phyloP scores from a whole-genome alignment of 2,113 vertebrate genomes.

The Prolemur simus region DNA sequence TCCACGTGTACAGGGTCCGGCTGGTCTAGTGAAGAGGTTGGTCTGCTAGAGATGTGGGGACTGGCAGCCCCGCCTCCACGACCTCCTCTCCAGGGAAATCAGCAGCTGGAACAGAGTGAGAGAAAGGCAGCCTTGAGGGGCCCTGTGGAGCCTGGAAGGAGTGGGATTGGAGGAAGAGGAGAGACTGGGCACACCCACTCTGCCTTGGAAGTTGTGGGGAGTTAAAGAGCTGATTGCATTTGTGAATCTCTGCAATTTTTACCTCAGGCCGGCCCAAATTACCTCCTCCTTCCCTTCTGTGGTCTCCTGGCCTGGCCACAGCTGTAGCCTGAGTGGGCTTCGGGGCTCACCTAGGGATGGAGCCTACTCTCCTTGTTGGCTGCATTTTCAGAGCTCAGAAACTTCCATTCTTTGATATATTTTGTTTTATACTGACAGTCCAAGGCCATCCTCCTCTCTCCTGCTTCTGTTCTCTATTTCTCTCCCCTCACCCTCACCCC shows the following conservation, averaged over 20 bases:
- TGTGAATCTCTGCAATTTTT: conserved; percentile 26
- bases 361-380: background rate
- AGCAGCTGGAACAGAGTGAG: conserved; percentile 8
- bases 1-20: conserved; percentile 11
- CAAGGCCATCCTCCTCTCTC: background rate
- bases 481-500: background rate
- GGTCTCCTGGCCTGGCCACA: background rate
- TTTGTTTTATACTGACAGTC: background rate
- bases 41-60: background rate
- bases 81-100: conserved; percentile 49
- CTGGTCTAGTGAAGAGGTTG: conserved; percentile 11
- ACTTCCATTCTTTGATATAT: background rate
- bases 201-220: conserved; percentile 28
- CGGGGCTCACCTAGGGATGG: background rate
- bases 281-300: conserved; percentile 30
- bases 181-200: conserved; percentile 24
- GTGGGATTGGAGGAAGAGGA: background rate
- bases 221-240: conserved; percentile 18
- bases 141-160: conserved; percentile 6
- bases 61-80: background rate
- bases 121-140: conserved; percentile 18
- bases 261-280: conserved; percentile 24
- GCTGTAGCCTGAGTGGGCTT: background rate
- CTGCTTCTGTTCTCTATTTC: background rate
- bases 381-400: conserved; percentile 27